These are phyloP conservation scores for Antrozous pallidus DNA, from an alignment of 2,797 vertebrate species.

Conservation along the genomic window DNA sequence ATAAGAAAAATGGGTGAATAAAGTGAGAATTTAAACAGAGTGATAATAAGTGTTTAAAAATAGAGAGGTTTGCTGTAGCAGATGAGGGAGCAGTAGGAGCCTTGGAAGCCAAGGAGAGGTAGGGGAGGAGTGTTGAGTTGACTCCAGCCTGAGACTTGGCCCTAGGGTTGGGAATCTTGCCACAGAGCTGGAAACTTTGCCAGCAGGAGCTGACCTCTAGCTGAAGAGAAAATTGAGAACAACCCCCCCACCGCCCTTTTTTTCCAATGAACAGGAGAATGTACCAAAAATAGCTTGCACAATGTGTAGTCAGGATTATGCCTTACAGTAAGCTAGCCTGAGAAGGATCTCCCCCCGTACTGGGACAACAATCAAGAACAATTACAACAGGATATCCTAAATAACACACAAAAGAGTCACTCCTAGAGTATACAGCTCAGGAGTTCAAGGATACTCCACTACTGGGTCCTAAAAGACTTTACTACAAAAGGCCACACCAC, in stretches of 20 bases:
- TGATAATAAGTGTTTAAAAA: neutral
- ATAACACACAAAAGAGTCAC: neutral
- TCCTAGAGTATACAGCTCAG: neutral
- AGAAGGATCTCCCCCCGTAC: neutral
- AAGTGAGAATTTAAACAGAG: neutral
- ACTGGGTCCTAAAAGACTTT: neutral
- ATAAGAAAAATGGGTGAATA: neutral
- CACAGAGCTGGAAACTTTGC: neutral
- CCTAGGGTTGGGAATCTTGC: neutral
- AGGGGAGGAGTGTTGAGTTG: neutral
- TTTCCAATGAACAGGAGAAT: neutral
- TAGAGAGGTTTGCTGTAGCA: neutral
- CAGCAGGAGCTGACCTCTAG: neutral
- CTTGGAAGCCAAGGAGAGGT: neutral
- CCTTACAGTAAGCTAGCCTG: neutral
- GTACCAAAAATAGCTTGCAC: neutral
- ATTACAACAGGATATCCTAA: neutral
- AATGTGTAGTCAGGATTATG: neutral
- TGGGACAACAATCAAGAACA: neutral
- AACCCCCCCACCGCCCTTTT: accelerated
- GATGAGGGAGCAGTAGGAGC: neutral
- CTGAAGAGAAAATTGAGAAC: neutral
- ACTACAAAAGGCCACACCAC: neutral
- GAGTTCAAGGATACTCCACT: neutral
- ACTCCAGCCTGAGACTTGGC: neutral